Percentiles rank a stretch among this genome's conserved stretches.
Conservation (phyloP, 2,797 vertebrate genomes). For the Hoplostethus atlanticus region DNA sequence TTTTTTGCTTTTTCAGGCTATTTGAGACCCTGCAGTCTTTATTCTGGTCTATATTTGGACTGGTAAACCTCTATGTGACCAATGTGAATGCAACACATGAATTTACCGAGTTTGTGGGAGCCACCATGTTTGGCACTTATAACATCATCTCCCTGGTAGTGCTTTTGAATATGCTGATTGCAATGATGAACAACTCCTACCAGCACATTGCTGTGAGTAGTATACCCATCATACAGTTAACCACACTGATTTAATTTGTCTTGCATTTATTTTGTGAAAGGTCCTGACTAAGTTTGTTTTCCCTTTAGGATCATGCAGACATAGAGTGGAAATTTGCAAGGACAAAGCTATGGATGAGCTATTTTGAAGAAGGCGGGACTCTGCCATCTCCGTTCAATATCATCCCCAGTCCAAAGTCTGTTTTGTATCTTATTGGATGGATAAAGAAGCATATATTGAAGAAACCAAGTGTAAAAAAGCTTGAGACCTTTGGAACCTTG, state of each 20-base stretch:
- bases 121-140: conserved; percentile 98
- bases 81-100: conserved; percentile 91
- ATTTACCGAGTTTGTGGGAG: conserved; percentile 97
- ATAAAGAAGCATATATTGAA: conserved; percentile 88
- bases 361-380: conserved; percentile 98
- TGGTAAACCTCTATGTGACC: conserved; percentile 96
- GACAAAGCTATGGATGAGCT: conserved; percentile 99
- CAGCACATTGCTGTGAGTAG: conserved; percentile 97
- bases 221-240: background rate
- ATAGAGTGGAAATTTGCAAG: conserved; percentile 99
- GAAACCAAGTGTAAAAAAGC: conserved; percentile 84
- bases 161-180: conserved; percentile 98
- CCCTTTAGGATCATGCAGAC: conserved; percentile 94
- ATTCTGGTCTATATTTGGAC: conserved; percentile 98
- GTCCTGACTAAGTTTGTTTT: conserved; percentile 30
- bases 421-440: conserved; percentile 92
- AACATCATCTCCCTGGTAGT: conserved; percentile 98
- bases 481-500: conserved; percentile 91
- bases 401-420: conserved; percentile 95
- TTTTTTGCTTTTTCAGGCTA: conserved; percentile 83
- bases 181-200: conserved; percentile 99
- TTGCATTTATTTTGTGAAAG: conserved; percentile 12
- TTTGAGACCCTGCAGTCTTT: conserved; percentile 97
- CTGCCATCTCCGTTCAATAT: conserved; percentile 98
- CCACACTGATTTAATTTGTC: background rate